Base-by-base conservation (phyloP, 2,888 invertebrate genomes). In the Nomada lathburiana region DNA sequence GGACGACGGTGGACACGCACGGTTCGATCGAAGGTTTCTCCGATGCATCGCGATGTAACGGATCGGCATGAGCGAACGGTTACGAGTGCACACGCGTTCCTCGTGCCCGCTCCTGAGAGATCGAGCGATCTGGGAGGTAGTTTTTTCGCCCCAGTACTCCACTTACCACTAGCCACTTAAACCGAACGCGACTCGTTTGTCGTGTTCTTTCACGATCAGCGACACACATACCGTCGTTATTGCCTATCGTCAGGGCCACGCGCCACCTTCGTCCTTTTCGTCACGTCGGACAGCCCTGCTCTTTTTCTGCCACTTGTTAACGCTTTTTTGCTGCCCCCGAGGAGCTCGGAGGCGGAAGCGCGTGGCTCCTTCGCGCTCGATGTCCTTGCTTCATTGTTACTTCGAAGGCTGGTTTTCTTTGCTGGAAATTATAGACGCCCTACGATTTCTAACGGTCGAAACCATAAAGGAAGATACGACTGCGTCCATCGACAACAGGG, bases 111-210 rank as follows among this genome's bases (percentile, higher is more conserved):
- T 72, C 70, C 73, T 67, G 82, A 70, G 80, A 85, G 82, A 86
- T 87, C 79, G 83, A 70, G 81, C 89, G 81, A 89, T 88, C 89
- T 88, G 90, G 91, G 89, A 91, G 91, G 91, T 90, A 89, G 90
- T 92, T 92, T 92, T 64, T 92, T 92, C 91, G 92, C 90, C 91
- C 92, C 90, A 92, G 91, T 92, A 92, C 91, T 92, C 92, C 90
- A 92, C 92, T 92, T 92, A 92, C 90, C 83, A 86, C 83, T 86
- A 75, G 80, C 88, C 88, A 89, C 91, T 91, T 90, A 87, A 78
- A 85, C 85, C 89, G 89, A 91, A 85, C 87, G 84, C 85, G 86
- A 89, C 89, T 82, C 77, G 82, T 76, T 86, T 82, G 87, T 82
- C 88, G 85, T 80, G 89, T 82, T 86, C 80, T 67, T 83, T 77